A percentile compares a stretch with the other conserved stretches of the same genome.
Evolutionary conservation across 2,797 vertebrate genomes (phyloP).

Genomic region (Premnoplex brunnescens): DNA sequence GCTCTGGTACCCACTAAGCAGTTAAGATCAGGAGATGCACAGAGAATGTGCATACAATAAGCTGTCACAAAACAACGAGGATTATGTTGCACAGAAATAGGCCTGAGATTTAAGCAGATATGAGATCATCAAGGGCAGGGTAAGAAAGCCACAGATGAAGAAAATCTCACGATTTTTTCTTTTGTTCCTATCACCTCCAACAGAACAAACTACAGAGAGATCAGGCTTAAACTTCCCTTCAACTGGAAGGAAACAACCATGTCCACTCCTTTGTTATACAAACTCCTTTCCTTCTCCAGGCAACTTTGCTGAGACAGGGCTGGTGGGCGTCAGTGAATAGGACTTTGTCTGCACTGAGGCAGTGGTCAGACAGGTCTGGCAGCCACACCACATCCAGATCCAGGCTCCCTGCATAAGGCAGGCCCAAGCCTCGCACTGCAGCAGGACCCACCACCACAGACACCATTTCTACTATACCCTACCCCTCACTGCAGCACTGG

Average conservation of each 20-base stretch:
- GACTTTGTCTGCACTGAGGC: background rate
- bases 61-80: background rate
- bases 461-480: background rate
- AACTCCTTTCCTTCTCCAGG: background rate
- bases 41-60: background rate
- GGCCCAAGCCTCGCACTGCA: rapidly evolving
- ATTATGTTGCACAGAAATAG: background rate
- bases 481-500: background rate
- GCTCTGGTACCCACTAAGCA: background rate
- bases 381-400: background rate
- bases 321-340: background rate
- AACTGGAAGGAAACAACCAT: background rate
- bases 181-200: background rate
- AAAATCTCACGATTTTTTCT: background rate
- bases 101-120: background rate
- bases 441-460: background rate
- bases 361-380: background rate
- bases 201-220: background rate
- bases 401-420: background rate
- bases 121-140: background rate
- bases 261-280: background rate
- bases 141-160: background rate
- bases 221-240: background rate
- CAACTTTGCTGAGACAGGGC: background rate
- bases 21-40: background rate